phyloP scores from a whole-genome alignment of 37 sponge, comb jelly and placozoan species.

The Axinella damicornis region DNA sequence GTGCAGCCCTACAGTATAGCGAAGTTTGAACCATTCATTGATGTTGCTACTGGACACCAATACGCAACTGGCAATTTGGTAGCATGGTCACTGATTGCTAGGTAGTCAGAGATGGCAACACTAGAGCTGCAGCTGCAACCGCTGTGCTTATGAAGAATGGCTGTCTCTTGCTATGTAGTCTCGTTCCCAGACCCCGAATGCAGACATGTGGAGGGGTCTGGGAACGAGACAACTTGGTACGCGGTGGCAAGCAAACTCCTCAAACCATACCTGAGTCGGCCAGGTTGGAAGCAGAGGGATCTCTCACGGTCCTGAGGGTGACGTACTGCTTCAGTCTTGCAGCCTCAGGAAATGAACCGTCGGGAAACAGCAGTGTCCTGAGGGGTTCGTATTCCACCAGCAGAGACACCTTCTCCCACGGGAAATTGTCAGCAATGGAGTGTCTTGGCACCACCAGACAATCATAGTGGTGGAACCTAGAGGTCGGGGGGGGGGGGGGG shows the following conservation, averaged over 20 bases:
- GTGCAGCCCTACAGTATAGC: neutral
- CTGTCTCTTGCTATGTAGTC: too few relatives aligned
- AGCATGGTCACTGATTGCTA: too few relatives aligned
- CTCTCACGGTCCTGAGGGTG: constrained; percentile 43
- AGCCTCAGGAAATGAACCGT: neutral
- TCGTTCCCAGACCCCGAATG: too few relatives aligned
- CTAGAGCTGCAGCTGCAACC: too few relatives aligned
- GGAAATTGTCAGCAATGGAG: constrained; percentile 43
- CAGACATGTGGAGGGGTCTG: too few relatives aligned
- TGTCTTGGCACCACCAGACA: constrained; percentile 69
- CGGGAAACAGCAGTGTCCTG: constrained; percentile 15
- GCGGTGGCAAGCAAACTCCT: too few relatives aligned
- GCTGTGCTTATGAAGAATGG: too few relatives aligned
- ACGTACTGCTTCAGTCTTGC: constrained; percentile 35
- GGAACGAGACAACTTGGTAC: too few relatives aligned
- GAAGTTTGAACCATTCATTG: too few relatives aligned
- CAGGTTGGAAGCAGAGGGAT: neutral
- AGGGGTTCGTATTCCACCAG: constrained; percentile 70
- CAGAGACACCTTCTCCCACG: constrained; percentile 76
- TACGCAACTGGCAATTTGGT: too few relatives aligned
- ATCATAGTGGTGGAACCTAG: constrained; percentile 70
- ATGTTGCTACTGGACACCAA: too few relatives aligned
- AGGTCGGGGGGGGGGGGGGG: neutral
- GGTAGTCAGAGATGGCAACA: too few relatives aligned
- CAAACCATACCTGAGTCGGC: neutral